These are phyloP conservation scores for Meteorus colon DNA, from an alignment of 2,888 invertebrate genomes.

Conservation along the genomic window DNA sequence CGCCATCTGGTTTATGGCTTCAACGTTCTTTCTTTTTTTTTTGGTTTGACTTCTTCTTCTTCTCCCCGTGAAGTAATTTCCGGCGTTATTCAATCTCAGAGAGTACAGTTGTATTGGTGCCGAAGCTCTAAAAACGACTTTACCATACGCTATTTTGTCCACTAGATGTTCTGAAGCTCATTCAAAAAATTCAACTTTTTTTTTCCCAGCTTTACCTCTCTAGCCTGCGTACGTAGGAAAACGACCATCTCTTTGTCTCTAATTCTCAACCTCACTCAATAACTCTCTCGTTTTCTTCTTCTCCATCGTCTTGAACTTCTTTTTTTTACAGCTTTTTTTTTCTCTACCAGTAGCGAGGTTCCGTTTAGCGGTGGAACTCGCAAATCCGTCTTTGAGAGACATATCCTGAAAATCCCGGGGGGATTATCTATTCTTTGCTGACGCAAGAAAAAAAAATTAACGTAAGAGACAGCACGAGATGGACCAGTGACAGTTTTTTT, in stretches of 20 bases:
- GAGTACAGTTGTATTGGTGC: not conserved
- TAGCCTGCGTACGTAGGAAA: not conserved
- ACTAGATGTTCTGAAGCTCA: not conserved
- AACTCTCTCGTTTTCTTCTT: not conserved
- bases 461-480: not conserved
- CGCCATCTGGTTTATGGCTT: constrained; percentile 50
- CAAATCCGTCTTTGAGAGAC: constrained; percentile 16
- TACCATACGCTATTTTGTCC: not conserved
- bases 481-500: constrained; percentile 6
- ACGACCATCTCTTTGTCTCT: not conserved
- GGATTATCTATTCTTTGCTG: constrained; percentile 14
- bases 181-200: not conserved
- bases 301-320: not conserved
- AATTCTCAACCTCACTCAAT: not conserved
- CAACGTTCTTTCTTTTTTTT: constrained; percentile 36
- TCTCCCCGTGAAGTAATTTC: not conserved
- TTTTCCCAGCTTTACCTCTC: not conserved
- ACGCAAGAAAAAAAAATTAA: not conserved
- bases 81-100: not conserved
- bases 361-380: not conserved
- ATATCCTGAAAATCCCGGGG: constrained; percentile 14
- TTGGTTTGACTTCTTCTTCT: not conserved
- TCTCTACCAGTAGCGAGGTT: not conserved
- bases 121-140: not conserved
- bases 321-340: constrained; percentile 15